Percentiles rank a stretch among this genome's conserved stretches.
Evolutionary conservation across 2,888 invertebrate genomes (phyloP).

Genomic region (Dynastes grantii): DNA sequence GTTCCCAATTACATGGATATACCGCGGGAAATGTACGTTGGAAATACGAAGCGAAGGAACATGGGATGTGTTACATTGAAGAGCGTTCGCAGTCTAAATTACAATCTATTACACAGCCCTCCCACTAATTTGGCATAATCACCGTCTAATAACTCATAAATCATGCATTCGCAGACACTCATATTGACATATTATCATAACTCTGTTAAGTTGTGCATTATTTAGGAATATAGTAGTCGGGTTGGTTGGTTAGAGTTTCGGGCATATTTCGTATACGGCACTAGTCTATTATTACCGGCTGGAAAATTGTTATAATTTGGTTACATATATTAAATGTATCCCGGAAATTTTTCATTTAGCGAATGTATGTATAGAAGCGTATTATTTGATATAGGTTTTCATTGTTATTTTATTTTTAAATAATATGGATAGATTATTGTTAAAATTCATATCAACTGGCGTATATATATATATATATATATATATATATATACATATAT

Average conservation of each 20-base stretch:
- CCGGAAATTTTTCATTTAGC: not conserved
- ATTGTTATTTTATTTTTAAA: too few relatives aligned
- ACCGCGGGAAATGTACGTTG: not conserved
- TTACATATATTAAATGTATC: not conserved
- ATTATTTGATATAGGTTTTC: too few relatives aligned
- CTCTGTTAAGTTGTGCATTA: conserved; percentile 51
- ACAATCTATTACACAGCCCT: conserved; percentile 62
- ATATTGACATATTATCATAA: conserved; percentile 65
- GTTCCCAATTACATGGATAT: too few relatives aligned
- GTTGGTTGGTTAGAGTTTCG: conserved; percentile 22
- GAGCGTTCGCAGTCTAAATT: conserved; percentile 63
- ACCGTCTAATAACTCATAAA: conserved; percentile 68
- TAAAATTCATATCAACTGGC: too few relatives aligned
- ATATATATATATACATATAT: too few relatives aligned
- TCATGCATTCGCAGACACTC: conserved; percentile 65
- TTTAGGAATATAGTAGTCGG: conserved; percentile 43
- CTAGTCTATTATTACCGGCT: not conserved
- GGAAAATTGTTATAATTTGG: conserved; percentile 15
- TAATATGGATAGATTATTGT: too few relatives aligned
- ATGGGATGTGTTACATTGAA: conserved; percentile 36
- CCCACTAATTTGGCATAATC: conserved; percentile 68
- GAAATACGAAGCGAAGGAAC: conserved; percentile 16
- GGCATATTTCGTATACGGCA: conserved; percentile 16
- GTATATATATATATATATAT: too few relatives aligned
- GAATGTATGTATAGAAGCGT: too few relatives aligned